A percentile compares a stretch with the other conserved stretches of the same genome.
phyloP scores from a whole-genome alignment of 2,797 vertebrate genomes.

The Momotus momota region DNA sequence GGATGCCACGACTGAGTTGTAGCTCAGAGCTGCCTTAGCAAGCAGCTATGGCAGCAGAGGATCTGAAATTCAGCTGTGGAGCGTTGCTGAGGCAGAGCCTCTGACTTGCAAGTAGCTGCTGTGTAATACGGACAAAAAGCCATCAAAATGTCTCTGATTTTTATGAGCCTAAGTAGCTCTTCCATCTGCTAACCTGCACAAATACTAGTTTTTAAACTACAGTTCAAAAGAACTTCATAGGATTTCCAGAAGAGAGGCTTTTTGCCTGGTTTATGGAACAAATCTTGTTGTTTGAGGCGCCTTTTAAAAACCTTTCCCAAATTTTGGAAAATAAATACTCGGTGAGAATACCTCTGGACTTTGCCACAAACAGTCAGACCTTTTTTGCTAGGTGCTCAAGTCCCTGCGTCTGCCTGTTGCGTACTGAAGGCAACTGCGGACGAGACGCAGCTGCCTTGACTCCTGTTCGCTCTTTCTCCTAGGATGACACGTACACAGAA shows the following conservation, averaged over 20 bases:
- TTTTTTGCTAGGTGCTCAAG: not conserved
- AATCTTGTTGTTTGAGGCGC: not conserved
- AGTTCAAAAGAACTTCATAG: not conserved
- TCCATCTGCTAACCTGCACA: not conserved
- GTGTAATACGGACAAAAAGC: not conserved
- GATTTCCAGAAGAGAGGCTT: not conserved
- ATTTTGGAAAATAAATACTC: not conserved
- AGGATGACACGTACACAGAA: slow-evolving; percentile 99
- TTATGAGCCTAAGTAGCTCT: not conserved
- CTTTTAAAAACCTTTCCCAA: not conserved
- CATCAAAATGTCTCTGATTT: not conserved
- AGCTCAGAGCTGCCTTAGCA: not conserved
- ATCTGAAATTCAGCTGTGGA: not conserved
- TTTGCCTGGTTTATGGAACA: not conserved
- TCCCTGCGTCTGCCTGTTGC: not conserved
- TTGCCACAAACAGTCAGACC: not conserved
- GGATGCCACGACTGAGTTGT: not conserved
- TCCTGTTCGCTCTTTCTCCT: slow-evolving; percentile 22
- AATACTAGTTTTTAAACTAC: not conserved
- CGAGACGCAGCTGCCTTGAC: not conserved
- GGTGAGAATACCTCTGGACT: not conserved
- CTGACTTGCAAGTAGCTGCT: not conserved
- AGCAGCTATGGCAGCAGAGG: not conserved
- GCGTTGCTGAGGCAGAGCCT: not conserved
- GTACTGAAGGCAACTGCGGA: not conserved